These are phyloP conservation scores for Clinocottus analis DNA, from an alignment of 2,113 vertebrate species.

Conservation along the genomic window DNA sequence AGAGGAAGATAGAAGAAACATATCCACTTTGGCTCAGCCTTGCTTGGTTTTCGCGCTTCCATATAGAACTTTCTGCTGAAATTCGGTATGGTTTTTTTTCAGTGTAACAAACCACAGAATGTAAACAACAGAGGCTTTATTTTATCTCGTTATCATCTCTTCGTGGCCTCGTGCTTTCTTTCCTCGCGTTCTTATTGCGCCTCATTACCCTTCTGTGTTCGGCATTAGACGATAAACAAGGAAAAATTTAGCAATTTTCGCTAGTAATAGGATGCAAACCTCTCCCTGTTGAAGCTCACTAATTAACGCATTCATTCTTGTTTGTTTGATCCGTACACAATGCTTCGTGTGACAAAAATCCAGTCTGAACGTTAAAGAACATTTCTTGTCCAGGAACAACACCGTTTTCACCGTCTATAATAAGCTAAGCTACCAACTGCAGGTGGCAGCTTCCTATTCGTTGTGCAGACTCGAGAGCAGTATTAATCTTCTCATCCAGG, in stretches of 20 bases:
- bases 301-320: not conserved
- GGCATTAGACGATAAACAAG: not conserved
- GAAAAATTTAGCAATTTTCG: not conserved
- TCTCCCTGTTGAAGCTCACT: not conserved
- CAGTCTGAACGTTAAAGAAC: not conserved
- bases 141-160: not conserved
- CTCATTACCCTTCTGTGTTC: not conserved
- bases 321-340: not conserved
- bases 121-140: not conserved
- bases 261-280: not conserved
- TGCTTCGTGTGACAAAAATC: not conserved
- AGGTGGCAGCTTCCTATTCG: not conserved
- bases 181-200: not conserved
- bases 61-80: not conserved
- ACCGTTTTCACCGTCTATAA: not conserved
- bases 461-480: not conserved
- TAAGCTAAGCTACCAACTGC: not conserved
- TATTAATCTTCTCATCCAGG: not conserved
- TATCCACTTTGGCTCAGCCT: not conserved
- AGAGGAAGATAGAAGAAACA: not conserved
- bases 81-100: not conserved
- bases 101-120: not conserved
- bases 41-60: not conserved
- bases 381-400: not conserved
- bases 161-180: not conserved